A percentile compares a stretch with the other conserved stretches of the same genome.
Conservation (phyloP, 2,888 invertebrate species). For the Microdon myrmicae region DNA sequence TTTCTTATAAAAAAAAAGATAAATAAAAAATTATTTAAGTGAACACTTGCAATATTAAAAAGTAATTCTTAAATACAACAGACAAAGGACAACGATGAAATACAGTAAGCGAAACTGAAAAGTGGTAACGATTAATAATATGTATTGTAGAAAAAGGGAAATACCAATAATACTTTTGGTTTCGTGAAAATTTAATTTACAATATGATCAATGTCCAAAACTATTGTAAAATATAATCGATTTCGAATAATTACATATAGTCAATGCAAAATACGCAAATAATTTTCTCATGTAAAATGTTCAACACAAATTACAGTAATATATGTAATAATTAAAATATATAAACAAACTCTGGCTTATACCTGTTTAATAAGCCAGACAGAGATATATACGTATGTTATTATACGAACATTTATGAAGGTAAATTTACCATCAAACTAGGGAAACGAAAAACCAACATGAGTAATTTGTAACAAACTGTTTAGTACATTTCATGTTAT, state of each 20-base stretch:
- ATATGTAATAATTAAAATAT: constrained; percentile 26
- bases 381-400: constrained; percentile 20
- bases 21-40: constrained; percentile 1
- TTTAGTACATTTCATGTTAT: constrained; percentile 40
- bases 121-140: too few relatives aligned
- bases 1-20: constrained; percentile 5
- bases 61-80: too few relatives aligned
- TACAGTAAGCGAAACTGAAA: too few relatives aligned
- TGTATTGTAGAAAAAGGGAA: too few relatives aligned
- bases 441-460: constrained; percentile 54
- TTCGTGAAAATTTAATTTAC: constrained; percentile 39
- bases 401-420: constrained; percentile 33
- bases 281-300: constrained; percentile 23
- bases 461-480: constrained; percentile 48
- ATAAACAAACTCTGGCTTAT: constrained; percentile 55
- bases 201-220: constrained; percentile 51
- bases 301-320: constrained; percentile 16
- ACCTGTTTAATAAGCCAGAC: constrained; percentile 57
- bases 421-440: constrained; percentile 23
- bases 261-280: constrained; percentile 42
- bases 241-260: too few relatives aligned
- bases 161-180: too few relatives aligned
- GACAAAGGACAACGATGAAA: too few relatives aligned
- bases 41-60: too few relatives aligned
- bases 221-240: too few relatives aligned